Conservation (phyloP, 1,140 invertebrate species). For the Telenomus remus region DNA sequence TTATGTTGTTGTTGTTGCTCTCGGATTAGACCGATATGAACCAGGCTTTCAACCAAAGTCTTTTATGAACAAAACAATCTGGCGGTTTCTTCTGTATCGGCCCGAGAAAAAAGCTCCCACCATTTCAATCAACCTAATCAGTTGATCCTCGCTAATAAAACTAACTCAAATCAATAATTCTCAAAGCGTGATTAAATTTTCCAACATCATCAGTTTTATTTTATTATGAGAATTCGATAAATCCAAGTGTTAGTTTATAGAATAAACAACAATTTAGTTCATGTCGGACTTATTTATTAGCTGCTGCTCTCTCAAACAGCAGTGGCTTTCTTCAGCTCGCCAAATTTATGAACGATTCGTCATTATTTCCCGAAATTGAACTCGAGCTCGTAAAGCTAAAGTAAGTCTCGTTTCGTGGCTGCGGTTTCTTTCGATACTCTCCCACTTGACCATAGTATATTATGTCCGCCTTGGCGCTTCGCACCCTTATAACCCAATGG, state of each 20-base stretch:
- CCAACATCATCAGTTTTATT: no score
- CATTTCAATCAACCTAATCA: slow-evolving; percentile 26
- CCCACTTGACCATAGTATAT: slow-evolving; percentile 65
- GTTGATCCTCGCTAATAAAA: slow-evolving; percentile 33
- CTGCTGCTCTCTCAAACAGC: slow-evolving; percentile 1
- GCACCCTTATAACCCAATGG: slow-evolving; percentile 69
- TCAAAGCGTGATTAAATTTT: background rate
- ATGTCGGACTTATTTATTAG: slow-evolving; percentile 27
- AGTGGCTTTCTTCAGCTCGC: slow-evolving; percentile 25
- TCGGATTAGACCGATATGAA: slow-evolving; percentile 48
- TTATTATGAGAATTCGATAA: background rate
- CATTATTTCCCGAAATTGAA: slow-evolving; percentile 59
- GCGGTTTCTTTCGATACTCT: slow-evolving; percentile 61
- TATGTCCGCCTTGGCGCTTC: slow-evolving; percentile 50
- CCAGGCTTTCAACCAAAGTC: slow-evolving; percentile 16
- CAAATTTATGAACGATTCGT: slow-evolving; percentile 59
- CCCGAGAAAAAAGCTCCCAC: slow-evolving; percentile 1
- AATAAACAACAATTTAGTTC: slow-evolving; percentile 47
- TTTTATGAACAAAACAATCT: slow-evolving; percentile 44
- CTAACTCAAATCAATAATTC: background rate
- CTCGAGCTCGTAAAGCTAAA: slow-evolving; percentile 52
- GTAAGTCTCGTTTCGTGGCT: slow-evolving; percentile 46
- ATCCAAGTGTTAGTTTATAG: slow-evolving; percentile 14
- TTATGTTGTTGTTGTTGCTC: slow-evolving; percentile 44
- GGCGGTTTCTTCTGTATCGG: slow-evolving; percentile 4